Evolutionary conservation across 2,797 vertebrate species (phyloP).

Genomic region (Darevskia nairensis): DNA sequence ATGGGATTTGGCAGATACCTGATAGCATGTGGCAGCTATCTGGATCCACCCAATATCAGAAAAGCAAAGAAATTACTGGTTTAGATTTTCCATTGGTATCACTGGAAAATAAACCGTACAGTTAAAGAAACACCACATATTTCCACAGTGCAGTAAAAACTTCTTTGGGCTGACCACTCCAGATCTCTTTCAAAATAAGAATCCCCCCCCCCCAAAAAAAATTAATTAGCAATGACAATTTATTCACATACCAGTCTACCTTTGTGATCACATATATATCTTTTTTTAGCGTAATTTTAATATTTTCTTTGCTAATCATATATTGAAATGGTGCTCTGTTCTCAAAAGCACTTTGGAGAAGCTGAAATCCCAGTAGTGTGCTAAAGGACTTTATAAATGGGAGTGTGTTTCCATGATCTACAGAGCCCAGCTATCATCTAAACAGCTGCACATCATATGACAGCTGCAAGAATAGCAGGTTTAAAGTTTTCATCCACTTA

Average conservation of each 20-base stretch:
- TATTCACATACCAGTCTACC: neutral
- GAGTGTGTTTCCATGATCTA: neutral
- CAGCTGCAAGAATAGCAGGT: conserved; percentile 7
- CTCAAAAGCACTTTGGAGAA: neutral
- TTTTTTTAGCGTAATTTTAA: neutral
- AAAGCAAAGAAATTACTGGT: neutral
- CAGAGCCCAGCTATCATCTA: neutral
- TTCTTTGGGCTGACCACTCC: accelerated
- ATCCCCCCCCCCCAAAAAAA: neutral
- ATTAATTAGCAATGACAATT: neutral
- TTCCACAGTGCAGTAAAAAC: conserved; percentile 12
- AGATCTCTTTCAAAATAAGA: neutral
- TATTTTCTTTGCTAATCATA: neutral
- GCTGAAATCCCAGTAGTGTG: neutral
- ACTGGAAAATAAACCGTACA: conserved; percentile 38
- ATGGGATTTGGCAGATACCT: neutral
- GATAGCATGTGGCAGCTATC: neutral
- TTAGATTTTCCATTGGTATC: neutral
- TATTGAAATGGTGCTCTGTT: neutral
- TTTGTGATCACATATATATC: neutral
- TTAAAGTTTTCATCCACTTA: conserved; percentile 4
- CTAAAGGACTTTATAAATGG: neutral
- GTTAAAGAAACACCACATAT: neutral
- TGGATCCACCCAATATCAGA: neutral
- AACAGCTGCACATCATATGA: conserved; percentile 19